Percentiles rank a stretch among this genome's conserved stretches.
Conservation (phyloP, 2,113 vertebrate species). For the Catharus bicknelli region DNA sequence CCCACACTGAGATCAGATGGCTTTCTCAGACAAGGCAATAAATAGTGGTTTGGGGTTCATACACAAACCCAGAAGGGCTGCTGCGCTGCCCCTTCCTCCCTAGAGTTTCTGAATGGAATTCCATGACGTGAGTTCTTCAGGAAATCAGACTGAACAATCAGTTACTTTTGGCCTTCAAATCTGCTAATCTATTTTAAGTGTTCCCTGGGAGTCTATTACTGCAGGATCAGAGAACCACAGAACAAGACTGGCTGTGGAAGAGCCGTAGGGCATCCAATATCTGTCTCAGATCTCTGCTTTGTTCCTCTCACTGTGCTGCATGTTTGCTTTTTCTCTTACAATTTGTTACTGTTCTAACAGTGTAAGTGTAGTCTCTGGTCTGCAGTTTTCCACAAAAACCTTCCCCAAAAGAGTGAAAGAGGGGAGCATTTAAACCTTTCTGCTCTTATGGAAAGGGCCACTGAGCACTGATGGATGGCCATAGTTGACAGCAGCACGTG, state of each 20-base stretch:
- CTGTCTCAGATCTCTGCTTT: neutral
- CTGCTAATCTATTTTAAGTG: constrained; percentile 33
- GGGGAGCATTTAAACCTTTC: neutral
- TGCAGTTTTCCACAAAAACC: neutral
- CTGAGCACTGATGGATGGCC: neutral
- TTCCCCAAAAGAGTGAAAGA: neutral
- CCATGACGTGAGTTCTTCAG: neutral
- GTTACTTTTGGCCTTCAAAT: constrained; percentile 9
- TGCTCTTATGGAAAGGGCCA: neutral
- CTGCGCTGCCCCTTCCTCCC: neutral
- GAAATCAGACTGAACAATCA: constrained; percentile 11
- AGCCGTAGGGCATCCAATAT: neutral
- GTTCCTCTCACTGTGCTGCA: neutral
- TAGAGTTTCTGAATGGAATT: neutral
- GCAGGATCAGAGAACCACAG: constrained; percentile 19
- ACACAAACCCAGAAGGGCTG: neutral
- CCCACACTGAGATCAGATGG: neutral
- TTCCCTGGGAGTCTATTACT: constrained; percentile 1
- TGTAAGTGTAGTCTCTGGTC: neutral
- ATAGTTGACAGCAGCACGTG: neutral
- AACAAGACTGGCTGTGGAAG: neutral
- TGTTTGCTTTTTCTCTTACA: neutral
- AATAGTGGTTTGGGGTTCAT: neutral
- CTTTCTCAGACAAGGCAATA: neutral
- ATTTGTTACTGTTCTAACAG: neutral